Base-by-base conservation (phyloP, 2,797 vertebrate species). In the Pitangus sulphuratus region DNA sequence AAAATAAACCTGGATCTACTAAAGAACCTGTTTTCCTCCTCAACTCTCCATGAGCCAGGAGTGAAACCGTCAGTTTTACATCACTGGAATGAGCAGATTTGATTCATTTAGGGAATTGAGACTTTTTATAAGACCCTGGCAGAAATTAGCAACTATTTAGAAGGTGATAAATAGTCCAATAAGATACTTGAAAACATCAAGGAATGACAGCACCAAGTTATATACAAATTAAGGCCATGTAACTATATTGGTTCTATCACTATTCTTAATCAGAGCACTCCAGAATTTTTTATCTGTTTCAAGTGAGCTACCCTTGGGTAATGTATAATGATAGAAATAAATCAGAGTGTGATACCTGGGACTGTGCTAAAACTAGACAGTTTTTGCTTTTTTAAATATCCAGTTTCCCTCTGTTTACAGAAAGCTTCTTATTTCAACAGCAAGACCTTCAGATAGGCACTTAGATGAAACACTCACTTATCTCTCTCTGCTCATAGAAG, bases 1-100 rank as follows among this genome's bases (percentile, higher is more conserved):
- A 93, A 89, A 77, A n/a, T 72, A 88, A 97, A 96, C 45, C 88
- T 95, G 65, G 72, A 91, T 93, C 54, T 80, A 92, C 61, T 95
- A 92, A 92, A 96, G 66, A 74, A 85, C 75, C 22, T 75, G 33
- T 39, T 77, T 91, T 92, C 39, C 42, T 79, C 18, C 51, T 86
- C 83, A 93, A 92, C 21, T 88, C 82, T 90, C 79, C 44, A 35
- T 30, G 53, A 94, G 11, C 15, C 37, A 85, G 47, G 8, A 86
- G 47, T 58, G 44, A 56, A 54, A 30, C 13, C 11, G 42, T 47
- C 51, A 81, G 4, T 65, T 54, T 94, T 48, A 40, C 44, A 53
- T 82, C 15, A 22, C 25, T 85, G 40, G 53, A 62, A 88, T 18
- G 28, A 68, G 37, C 9, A 77, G 48, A 89, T 68, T 83, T 77